Conservation (phyloP, 2,797 vertebrate species). For the Hozukius guyotensis region DNA sequence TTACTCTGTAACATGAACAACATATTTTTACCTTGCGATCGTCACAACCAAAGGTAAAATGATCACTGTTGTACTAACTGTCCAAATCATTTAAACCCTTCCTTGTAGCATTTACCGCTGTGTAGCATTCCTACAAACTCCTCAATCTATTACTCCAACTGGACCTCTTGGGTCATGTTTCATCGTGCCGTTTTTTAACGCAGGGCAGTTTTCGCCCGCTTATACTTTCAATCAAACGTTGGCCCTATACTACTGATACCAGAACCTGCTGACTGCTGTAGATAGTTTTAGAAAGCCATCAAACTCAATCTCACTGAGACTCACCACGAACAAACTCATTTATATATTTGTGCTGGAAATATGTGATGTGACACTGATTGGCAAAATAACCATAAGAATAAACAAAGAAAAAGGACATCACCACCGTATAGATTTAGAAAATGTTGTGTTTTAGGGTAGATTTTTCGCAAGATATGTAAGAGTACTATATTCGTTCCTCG, state of each 20-base stretch:
- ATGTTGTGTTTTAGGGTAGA: background rate
- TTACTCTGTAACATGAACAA: background rate
- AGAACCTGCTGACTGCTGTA: background rate
- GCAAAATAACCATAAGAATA: background rate
- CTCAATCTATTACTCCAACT: background rate
- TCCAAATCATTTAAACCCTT: background rate
- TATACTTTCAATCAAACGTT: too few species aligned
- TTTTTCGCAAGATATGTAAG: background rate
- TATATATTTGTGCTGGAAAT: background rate
- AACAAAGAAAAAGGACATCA: background rate
- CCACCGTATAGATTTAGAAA: background rate
- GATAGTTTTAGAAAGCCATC: slow-evolving; percentile 1
- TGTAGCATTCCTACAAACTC: background rate
- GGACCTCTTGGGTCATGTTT: background rate
- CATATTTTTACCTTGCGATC: background rate
- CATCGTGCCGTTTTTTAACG: background rate
- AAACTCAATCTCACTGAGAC: background rate
- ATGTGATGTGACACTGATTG: background rate
- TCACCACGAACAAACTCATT: background rate
- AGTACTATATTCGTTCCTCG: background rate
- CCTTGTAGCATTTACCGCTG: background rate
- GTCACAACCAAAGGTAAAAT: too few species aligned
- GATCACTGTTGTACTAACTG: too few species aligned
- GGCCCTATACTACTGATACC: background rate
- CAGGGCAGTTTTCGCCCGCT: too few species aligned